A percentile compares a stretch with the other conserved stretches of the same genome.
Conservation (phyloP, 2,797 vertebrate species). For the Artibeus lituratus region DNA sequence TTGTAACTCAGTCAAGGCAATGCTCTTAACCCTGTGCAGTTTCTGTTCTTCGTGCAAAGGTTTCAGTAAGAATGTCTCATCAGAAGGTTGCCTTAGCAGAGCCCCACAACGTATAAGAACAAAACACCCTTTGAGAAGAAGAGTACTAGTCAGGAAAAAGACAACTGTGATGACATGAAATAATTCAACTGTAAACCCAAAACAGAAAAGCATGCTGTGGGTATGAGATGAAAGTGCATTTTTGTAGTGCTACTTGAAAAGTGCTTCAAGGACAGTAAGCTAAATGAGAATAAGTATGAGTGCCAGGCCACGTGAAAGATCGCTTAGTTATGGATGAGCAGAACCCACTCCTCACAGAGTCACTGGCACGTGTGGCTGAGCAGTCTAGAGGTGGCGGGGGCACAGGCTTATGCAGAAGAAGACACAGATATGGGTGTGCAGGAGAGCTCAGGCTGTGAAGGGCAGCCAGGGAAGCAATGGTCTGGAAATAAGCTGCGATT, state of each 20-base stretch:
- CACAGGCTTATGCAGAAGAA: neutral
- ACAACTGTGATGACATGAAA: constrained; percentile 76
- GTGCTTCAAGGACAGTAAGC: neutral
- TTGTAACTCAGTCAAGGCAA: constrained; percentile 67
- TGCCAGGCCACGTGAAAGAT: constrained; percentile 8
- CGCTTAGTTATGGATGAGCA: constrained; percentile 28
- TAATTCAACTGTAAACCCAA: constrained; percentile 65
- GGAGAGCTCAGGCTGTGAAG: neutral
- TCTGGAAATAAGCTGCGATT: neutral
- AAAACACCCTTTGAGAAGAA: constrained; percentile 78
- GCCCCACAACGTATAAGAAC: constrained; percentile 71
- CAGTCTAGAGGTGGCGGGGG: neutral
- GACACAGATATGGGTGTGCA: rapidly evolving
- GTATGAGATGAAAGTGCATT: constrained; percentile 30
- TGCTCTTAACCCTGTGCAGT: constrained; percentile 52
- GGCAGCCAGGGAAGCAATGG: neutral
- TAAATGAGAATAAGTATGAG: constrained; percentile 37
- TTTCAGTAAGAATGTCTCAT: constrained; percentile 83
- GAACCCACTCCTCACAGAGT: constrained; percentile 30
- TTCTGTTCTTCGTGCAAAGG: constrained; percentile 68
- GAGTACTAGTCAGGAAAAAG: constrained; percentile 76
- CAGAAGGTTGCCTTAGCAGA: constrained; percentile 82
- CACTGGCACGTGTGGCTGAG: neutral
- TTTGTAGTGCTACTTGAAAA: neutral
- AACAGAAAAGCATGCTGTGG: constrained; percentile 15